Percentiles rank a stretch among this genome's conserved stretches.
Evolutionary conservation across 2,888 invertebrate species (phyloP).

Genomic region (Yponomeuta cagnagella): DNA sequence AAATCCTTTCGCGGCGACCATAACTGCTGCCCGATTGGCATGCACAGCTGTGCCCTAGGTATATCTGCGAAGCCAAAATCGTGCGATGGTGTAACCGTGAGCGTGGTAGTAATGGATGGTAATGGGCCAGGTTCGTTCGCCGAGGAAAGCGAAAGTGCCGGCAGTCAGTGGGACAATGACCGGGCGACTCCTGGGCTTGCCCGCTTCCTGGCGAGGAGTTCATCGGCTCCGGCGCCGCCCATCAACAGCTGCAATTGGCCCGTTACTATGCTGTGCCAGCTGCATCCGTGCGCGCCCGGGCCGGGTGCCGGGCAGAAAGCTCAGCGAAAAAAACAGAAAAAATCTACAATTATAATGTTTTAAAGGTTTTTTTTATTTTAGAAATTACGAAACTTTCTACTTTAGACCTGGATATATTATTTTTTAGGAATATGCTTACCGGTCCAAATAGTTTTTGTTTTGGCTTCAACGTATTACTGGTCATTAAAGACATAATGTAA

Average conservation of each 20-base stretch:
- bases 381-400: too few relatives aligned
- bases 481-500: too few relatives aligned
- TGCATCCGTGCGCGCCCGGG: not conserved
- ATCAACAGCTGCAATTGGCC: not conserved
- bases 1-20: slow-evolving; percentile 53
- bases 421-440: too few relatives aligned
- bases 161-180: slow-evolving; percentile 71
- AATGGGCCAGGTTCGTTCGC: slow-evolving; percentile 73
- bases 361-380: too few relatives aligned
- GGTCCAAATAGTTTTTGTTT: too few relatives aligned
- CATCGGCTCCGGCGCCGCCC: slow-evolving; percentile 30
- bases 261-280: not conserved
- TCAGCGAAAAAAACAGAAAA: too few relatives aligned
- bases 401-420: too few relatives aligned
- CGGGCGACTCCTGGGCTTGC: slow-evolving; percentile 52
- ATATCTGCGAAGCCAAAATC: slow-evolving; percentile 53
- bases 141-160: slow-evolving; percentile 71
- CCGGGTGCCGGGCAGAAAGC: not conserved
- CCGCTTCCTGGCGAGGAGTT: slow-evolving; percentile 48
- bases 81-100: slow-evolving; percentile 68
- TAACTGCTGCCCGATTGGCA: slow-evolving; percentile 47
- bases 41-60: slow-evolving; percentile 52
- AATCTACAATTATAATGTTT: too few relatives aligned
- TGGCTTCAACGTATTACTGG: too few relatives aligned
- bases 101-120: slow-evolving; percentile 55